Evolutionary conservation across 2,797 vertebrate species (phyloP).

Genomic region (Chelmon rostratus): DNA sequence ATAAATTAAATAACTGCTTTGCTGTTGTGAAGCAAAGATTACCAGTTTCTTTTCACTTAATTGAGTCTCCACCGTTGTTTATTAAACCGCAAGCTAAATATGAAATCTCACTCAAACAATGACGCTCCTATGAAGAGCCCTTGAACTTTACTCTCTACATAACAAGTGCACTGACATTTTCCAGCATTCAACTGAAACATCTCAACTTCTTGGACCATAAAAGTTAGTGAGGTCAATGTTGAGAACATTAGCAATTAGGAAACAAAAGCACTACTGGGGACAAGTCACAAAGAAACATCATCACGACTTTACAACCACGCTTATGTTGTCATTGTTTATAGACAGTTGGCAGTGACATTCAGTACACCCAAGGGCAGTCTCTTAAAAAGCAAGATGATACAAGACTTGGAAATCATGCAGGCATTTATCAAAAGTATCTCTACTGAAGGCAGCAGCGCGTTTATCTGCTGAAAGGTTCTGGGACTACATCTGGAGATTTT

Average conservation of each 20-base stretch:
- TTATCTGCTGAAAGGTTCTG: constrained; percentile 55
- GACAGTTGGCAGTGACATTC: constrained; percentile 25
- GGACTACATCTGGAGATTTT: constrained; percentile 53
- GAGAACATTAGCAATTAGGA: constrained; percentile 13
- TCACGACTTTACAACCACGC: constrained; percentile 14
- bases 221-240: neutral
- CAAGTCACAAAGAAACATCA: constrained; percentile 10
- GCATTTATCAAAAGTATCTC: constrained; percentile 46
- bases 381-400: constrained; percentile 33
- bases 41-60: neutral
- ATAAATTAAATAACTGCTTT: neutral
- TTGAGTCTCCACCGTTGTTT: neutral
- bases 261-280: constrained; percentile 9
- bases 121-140: neutral
- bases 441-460: constrained; percentile 21
- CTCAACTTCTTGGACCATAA: constrained; percentile 1
- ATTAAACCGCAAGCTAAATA: neutral
- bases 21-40: neutral
- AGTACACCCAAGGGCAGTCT: constrained; percentile 33
- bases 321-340: constrained; percentile 47
- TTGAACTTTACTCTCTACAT: neutral
- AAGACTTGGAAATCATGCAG: constrained; percentile 38
- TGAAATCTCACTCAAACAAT: neutral
- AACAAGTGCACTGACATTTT: neutral
- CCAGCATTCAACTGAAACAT: neutral